Conservation (phyloP, 2,888 invertebrate genomes). For the Enoplolaimus lenunculus region DNA sequence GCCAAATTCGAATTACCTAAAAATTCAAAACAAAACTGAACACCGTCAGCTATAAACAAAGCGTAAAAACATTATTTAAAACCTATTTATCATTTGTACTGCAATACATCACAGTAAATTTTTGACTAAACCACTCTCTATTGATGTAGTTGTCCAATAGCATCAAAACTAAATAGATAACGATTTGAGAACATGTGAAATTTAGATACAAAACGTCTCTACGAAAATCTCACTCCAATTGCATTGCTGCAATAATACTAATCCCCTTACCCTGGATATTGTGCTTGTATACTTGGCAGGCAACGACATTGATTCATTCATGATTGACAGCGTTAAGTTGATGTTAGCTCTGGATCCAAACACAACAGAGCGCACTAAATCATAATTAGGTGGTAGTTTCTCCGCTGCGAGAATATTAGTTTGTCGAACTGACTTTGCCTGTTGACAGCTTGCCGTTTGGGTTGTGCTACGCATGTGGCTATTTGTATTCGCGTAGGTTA, state of each 20-base stretch:
- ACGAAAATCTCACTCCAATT: too few species aligned
- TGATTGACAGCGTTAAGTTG: constrained; percentile 26
- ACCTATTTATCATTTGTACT: too few species aligned
- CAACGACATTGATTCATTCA: constrained; percentile 14
- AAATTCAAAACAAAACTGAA: too few species aligned
- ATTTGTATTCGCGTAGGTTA: neutral
- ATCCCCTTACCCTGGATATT: constrained; percentile 9
- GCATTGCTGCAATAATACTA: too few species aligned
- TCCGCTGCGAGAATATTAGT: neutral
- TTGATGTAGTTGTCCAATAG: too few species aligned
- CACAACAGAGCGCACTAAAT: constrained; percentile 15
- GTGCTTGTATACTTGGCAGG: constrained; percentile 15
- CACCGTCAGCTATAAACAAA: neutral
- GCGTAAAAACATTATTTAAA: too few species aligned
- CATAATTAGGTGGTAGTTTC: constrained; percentile 21
- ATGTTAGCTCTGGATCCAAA: constrained; percentile 9
- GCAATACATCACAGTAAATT: too few species aligned
- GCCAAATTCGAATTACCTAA: constrained; percentile 4
- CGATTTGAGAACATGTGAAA: too few species aligned
- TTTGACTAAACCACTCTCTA: too few species aligned
- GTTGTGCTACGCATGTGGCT: neutral
- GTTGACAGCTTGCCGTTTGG: neutral
- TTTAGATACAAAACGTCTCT: too few species aligned
- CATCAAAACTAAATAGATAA: too few species aligned
- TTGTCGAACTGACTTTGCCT: neutral